Evolutionary conservation across 1,140 invertebrate species (phyloP).

Genomic region (Pogonus chalceus): DNA sequence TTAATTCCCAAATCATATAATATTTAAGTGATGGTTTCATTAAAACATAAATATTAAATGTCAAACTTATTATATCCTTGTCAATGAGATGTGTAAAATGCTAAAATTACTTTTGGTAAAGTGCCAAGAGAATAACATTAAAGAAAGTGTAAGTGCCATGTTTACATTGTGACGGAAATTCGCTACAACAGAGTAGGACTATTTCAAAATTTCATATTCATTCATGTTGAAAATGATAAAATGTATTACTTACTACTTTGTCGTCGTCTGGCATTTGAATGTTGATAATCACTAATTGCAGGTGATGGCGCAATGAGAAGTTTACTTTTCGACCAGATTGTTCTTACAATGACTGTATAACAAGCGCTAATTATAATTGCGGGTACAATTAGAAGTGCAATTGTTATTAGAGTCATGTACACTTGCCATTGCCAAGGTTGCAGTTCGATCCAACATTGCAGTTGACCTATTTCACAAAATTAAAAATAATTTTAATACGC

Average conservation of each 20-base stretch:
- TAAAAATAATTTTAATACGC: background rate
- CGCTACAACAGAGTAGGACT: too few species aligned
- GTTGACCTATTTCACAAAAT: conserved; percentile 43
- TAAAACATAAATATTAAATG: too few species aligned
- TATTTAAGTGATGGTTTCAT: too few species aligned
- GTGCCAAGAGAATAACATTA: too few species aligned
- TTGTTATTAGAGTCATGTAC: conserved; percentile 77
- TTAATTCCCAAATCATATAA: too few species aligned
- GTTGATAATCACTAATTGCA: conserved; percentile 37
- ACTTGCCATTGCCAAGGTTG: conserved; percentile 69
- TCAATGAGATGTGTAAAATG: too few species aligned
- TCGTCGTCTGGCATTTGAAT: background rate
- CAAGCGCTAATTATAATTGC: conserved; percentile 83
- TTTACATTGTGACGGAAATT: too few species aligned
- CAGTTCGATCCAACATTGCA: conserved; percentile 88
- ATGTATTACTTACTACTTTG: background rate
- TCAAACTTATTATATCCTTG: too few species aligned
- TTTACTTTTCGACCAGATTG: conserved; percentile 79
- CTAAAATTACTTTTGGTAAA: too few species aligned
- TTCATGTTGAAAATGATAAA: too few species aligned
- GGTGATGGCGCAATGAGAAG: conserved; percentile 37
- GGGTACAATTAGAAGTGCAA: conserved; percentile 77
- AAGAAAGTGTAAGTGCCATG: too few species aligned
- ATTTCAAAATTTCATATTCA: too few species aligned
- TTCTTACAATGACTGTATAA: conserved; percentile 83